Evolutionary conservation across 2,797 vertebrate species (phyloP).

Genomic region (Pseudomugil tenellus): DNA sequence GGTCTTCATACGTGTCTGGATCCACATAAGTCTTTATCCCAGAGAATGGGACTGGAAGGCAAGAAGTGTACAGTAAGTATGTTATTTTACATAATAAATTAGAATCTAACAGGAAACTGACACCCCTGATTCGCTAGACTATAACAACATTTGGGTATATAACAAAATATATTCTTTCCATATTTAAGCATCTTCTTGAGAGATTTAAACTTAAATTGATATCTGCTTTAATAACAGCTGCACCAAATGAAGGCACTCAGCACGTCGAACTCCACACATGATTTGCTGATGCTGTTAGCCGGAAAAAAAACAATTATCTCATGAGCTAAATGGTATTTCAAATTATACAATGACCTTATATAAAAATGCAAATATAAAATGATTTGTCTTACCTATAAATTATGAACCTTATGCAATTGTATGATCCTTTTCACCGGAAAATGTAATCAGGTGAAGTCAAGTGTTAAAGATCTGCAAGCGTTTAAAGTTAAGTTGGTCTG

Average conservation of each 20-base stretch:
- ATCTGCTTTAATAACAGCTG: not conserved
- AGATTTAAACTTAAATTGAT: not conserved
- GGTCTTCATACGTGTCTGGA: slow-evolving; percentile 97
- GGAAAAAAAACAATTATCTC: not conserved
- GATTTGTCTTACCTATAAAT: slow-evolving; percentile 10
- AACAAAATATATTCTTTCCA: not conserved
- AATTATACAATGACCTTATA: not conserved
- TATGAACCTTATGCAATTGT: not conserved
- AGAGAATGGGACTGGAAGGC: slow-evolving; percentile 87
- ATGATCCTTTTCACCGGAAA: not conserved
- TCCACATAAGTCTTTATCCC: slow-evolving; percentile 97
- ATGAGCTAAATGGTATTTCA: slow-evolving; percentile 6
- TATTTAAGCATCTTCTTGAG: not conserved
- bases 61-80: slow-evolving; percentile 55
- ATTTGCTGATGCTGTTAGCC: not conserved
- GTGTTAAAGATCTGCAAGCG: not conserved
- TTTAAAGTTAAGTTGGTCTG: slow-evolving; percentile 5
- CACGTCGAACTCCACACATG: not conserved
- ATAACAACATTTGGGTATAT: not conserved
- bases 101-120: not conserved
- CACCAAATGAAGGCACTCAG: not conserved
- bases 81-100: not conserved
- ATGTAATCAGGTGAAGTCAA: slow-evolving; percentile 7
- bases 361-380: not conserved
- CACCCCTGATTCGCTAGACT: not conserved